Base-by-base conservation (phyloP, 2,113 vertebrate genomes). In the Junco hyemalis region DNA sequence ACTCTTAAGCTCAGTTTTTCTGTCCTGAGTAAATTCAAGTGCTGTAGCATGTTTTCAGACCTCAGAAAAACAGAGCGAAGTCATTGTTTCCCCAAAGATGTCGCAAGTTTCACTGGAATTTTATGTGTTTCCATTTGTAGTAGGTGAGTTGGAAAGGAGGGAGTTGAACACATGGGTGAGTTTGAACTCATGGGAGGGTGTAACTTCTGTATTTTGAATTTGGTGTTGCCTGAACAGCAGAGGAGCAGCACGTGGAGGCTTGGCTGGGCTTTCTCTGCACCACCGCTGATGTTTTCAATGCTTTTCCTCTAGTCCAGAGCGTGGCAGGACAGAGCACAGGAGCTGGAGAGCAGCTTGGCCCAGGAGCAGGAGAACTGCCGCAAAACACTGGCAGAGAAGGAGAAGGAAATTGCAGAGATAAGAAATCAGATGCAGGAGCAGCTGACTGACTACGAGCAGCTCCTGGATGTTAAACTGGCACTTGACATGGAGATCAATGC, bases 401-500 rank as follows among this genome's bases (percentile, higher is more conserved):
- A 99, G 90, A 96, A 96, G 1, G 98, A 99, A 93, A 93, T 99
- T 77, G 92, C 97, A 0, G 98, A 98, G 56, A 98, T 99, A 60
- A 96, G 98, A 76, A 96, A 95, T 72, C 98, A 97, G 94, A 99
- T 99, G 98, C 98, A 99, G 90, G 96, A 98, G 7, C 99, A 99
- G 86, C 96, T 99, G 82, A 97, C 90, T 5, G 98, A 99, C 44
- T 99, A 99, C 0, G 98, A 99, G 23, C 98, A 99, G 59, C 98
- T 99, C 81, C 97, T 99, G 80, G 99, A 99, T 73, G 98, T 99
- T 11, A 99, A 99, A 81, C 96, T 99, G 80, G 98, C 99, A 20
- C 97, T 99, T 84, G 99, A 99, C 97, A 98, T 98, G 98, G 99
- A 99, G 97, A 99, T 99, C 92, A 98, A 77, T 20, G 98, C 99